phyloP scores from a whole-genome alignment of 2,113 vertebrate species.

The Chaetodon auriga region DNA sequence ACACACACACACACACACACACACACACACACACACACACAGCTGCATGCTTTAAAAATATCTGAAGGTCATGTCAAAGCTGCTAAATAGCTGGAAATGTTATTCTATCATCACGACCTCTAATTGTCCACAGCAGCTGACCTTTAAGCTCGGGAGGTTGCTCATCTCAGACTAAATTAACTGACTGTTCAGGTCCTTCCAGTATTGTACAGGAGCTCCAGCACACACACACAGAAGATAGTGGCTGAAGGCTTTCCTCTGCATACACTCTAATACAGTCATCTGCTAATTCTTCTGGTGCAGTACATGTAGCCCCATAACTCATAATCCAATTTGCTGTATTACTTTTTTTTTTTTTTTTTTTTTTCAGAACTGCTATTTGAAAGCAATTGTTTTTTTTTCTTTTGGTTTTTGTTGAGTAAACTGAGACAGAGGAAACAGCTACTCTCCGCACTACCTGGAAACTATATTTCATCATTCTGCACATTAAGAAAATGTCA shows the following conservation, averaged over 20 bases:
- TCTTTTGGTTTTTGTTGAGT: constrained; percentile 37
- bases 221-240: neutral
- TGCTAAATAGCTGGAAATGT: constrained; percentile 55
- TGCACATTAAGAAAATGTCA: constrained; percentile 57
- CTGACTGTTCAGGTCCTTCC: neutral
- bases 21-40: constrained; percentile 22
- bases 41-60: constrained; percentile 32
- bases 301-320: constrained; percentile 32
- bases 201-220: constrained; percentile 13
- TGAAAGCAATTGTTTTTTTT: constrained; percentile 25
- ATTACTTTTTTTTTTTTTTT: neutral
- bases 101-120: constrained; percentile 55
- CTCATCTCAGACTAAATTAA: constrained; percentile 42
- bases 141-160: constrained; percentile 60
- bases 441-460: constrained; percentile 28
- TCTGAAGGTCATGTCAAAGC: constrained; percentile 63
- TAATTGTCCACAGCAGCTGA: constrained; percentile 67
- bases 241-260: constrained; percentile 14
- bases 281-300: neutral
- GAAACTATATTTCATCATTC: constrained; percentile 65
- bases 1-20: neutral
- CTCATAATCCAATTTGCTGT: constrained; percentile 38
- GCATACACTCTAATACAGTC: neutral
- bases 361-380: neutral
- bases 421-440: constrained; percentile 17